These are phyloP conservation scores for Cryptoleucopteryx plumbea DNA, from an alignment of 2,113 vertebrate genomes.

Conservation along the genomic window DNA sequence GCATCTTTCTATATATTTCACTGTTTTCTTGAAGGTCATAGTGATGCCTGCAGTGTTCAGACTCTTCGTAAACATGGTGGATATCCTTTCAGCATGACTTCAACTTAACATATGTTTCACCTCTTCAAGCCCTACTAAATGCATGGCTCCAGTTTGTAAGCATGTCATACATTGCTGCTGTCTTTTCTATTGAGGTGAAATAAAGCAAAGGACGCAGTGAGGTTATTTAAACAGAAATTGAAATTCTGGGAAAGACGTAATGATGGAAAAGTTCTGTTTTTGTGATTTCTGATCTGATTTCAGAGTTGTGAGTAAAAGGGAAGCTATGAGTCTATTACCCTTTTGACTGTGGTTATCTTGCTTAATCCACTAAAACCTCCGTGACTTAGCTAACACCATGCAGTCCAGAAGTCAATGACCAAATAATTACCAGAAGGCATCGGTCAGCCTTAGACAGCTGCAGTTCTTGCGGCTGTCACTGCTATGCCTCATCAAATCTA, in stretches of 20 bases:
- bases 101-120: background rate
- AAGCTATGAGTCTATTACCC: background rate
- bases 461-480: background rate
- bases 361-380: background rate
- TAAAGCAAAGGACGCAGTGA: background rate
- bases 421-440: background rate
- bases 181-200: background rate
- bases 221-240: background rate
- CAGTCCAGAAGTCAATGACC: background rate
- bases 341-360: background rate
- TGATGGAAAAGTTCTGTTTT: background rate
- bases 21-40: background rate
- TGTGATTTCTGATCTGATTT: background rate
- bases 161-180: background rate
- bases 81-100: background rate
- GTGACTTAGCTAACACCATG: background rate
- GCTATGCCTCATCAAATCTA: background rate
- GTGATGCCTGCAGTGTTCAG: background rate
- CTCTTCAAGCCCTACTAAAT: background rate
- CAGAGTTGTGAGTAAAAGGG: background rate
- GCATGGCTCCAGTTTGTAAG: background rate
- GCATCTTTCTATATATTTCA: background rate
- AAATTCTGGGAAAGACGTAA: background rate
- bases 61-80: background rate
- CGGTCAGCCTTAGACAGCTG: background rate